A percentile compares a stretch with the other conserved stretches of the same genome.
Conservation (phyloP, 1,140 invertebrate genomes). For the Thaumatotibia leucotreta region DNA sequence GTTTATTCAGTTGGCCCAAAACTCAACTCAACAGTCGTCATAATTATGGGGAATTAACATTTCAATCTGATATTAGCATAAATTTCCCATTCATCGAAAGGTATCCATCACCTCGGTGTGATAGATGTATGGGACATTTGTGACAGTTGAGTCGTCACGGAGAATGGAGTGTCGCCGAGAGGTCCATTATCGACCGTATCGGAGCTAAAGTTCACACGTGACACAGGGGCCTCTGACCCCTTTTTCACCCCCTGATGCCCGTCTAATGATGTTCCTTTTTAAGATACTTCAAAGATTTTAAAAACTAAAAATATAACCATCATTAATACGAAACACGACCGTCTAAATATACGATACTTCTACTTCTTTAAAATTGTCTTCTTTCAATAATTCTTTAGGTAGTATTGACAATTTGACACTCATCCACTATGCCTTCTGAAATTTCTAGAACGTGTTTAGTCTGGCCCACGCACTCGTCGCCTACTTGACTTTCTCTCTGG, state of each 20-base stretch:
- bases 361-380: no score
- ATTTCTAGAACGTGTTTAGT: slow-evolving; percentile 5
- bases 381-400: no score
- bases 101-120: slow-evolving; percentile 56
- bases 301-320: no score
- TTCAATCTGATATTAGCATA: slow-evolving; percentile 63
- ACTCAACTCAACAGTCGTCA: slow-evolving; percentile 39
- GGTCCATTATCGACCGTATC: slow-evolving; percentile 27
- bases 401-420: not conserved
- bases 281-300: no score
- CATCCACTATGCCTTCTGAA: not conserved
- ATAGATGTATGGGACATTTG: slow-evolving; percentile 57
- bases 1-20: slow-evolving; percentile 61
- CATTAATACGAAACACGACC: no score
- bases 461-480: slow-evolving; percentile 34
- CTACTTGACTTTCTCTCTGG: slow-evolving; percentile 35
- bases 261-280: no score
- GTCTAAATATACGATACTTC: no score
- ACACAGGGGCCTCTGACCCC: slow-evolving; percentile 30
- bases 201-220: slow-evolving; percentile 62
- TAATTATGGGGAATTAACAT: slow-evolving; percentile 67
- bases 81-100: slow-evolving; percentile 53
- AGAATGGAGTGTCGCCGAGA: slow-evolving; percentile 46
- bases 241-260: no score
- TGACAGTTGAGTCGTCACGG: slow-evolving; percentile 58